A percentile compares a stretch with the other conserved stretches of the same genome.
These are phyloP conservation scores for Drosophila pseudotakahashii DNA, from an alignment of 2,888 invertebrate species.

Conservation along the genomic window DNA sequence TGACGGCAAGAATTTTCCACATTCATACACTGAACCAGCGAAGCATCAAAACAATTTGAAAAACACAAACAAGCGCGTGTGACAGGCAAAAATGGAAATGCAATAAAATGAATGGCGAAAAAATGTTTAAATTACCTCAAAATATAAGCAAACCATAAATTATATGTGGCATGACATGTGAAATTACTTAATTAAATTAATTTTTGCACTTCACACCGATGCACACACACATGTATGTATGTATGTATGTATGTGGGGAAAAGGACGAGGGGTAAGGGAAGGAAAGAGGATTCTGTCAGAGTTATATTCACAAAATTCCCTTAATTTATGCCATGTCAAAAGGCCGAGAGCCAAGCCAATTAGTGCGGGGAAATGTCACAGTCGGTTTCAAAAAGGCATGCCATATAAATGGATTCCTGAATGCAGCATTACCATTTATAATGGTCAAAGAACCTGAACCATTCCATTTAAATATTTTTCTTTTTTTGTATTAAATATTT, in stretches of 20 bases:
- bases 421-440: background rate
- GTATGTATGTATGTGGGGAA: slow-evolving; percentile 1
- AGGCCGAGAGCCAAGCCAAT: slow-evolving; percentile 45
- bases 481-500: background rate
- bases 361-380: slow-evolving; percentile 29
- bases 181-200: slow-evolving; percentile 75
- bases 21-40: slow-evolving; percentile 45
- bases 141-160: slow-evolving; percentile 66
- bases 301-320: slow-evolving; percentile 28
- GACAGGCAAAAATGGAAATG: slow-evolving; percentile 46
- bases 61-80: slow-evolving; percentile 50
- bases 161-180: slow-evolving; percentile 66
- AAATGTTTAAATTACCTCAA: slow-evolving; percentile 65
- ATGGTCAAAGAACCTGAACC: background rate
- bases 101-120: slow-evolving; percentile 38
- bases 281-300: background rate
- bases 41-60: slow-evolving; percentile 68
- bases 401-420: slow-evolving; percentile 7
- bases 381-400: slow-evolving; percentile 10
- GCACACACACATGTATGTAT: background rate
- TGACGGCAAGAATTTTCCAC: slow-evolving; percentile 44
- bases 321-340: slow-evolving; percentile 65
- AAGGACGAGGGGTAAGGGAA: background rate
- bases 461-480: background rate
- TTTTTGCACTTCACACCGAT: slow-evolving; percentile 47